Conservation (phyloP, 1,140 invertebrate species). For the Penaeus chinensis region DNA sequence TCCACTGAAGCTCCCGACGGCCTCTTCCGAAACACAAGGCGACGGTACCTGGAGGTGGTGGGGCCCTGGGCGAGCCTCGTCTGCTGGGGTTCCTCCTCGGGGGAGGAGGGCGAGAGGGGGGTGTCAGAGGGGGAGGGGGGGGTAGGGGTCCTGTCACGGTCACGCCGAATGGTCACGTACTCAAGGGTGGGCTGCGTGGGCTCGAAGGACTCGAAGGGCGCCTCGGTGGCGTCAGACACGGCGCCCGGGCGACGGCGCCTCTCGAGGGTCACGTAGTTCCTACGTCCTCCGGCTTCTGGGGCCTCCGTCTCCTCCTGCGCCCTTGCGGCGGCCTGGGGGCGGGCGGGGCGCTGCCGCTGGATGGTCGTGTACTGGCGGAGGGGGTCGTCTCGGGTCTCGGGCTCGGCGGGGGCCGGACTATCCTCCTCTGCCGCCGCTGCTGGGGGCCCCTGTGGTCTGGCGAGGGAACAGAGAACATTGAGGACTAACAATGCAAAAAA, state of each 20-base stretch:
- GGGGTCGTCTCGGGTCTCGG: not conserved
- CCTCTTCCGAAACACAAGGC: too few relatives aligned
- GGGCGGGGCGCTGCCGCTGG: conserved; percentile 18
- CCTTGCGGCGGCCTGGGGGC: not conserved
- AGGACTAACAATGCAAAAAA: too few relatives aligned
- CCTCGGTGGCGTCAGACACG: not conserved
- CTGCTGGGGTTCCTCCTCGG: not conserved
- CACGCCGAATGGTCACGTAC: conserved; percentile 55
- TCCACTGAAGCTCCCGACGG: too few relatives aligned
- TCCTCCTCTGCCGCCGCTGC: not conserved
- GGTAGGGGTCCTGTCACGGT: conserved; percentile 16
- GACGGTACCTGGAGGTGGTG: too few relatives aligned
- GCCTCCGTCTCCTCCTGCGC: not conserved
- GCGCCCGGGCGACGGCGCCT: conserved; percentile 19
- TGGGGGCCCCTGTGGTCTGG: not conserved
- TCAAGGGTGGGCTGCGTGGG: conserved; percentile 51
- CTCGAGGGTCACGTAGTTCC: conserved; percentile 25
- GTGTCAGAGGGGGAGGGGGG: conserved; percentile 22
- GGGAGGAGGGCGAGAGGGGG: conserved; percentile 1
- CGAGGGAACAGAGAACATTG: not conserved
- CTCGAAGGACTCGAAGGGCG: conserved; percentile 1
- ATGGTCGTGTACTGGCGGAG: conserved; percentile 42
- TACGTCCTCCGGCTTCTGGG: not conserved
- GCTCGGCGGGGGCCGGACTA: not conserved
- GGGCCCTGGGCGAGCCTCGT: too few relatives aligned